phyloP scores from a whole-genome alignment of 1,140 invertebrate species.

The Platyscapa corneri region DNA sequence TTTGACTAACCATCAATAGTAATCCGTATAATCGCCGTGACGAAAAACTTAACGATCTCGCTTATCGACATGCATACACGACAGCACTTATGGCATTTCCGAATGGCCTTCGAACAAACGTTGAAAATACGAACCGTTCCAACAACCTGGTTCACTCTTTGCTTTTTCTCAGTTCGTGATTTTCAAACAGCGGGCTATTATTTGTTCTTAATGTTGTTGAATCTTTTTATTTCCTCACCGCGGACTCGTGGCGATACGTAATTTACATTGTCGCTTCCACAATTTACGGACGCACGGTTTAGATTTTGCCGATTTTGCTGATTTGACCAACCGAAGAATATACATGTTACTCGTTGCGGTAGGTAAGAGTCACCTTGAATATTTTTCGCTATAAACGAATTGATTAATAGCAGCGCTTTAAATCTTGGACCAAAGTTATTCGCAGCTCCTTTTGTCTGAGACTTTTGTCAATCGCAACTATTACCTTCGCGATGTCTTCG shows the following conservation, averaged over 20 bases:
- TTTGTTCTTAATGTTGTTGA: background rate
- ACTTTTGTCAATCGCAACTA: background rate
- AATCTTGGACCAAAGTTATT: background rate
- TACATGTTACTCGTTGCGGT: background rate
- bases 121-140: background rate
- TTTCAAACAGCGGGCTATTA: background rate
- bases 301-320: background rate
- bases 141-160: background rate
- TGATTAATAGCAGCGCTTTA: background rate
- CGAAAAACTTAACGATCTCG: slow-evolving; percentile 35
- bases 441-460: background rate
- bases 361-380: background rate
- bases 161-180: background rate
- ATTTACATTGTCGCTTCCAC: too few species aligned
- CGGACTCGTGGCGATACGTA: too few species aligned
- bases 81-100: background rate
- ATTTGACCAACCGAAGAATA: background rate
- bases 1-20: background rate
- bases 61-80: slow-evolving; percentile 24
- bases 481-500: too few species aligned
- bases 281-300: background rate
- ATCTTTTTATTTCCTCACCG: background rate
- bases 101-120: background rate
- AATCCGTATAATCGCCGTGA: slow-evolving; percentile 4
- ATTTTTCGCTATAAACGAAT: background rate